Conservation (phyloP, 2,888 invertebrate genomes). For the Antheraea yamamai region DNA sequence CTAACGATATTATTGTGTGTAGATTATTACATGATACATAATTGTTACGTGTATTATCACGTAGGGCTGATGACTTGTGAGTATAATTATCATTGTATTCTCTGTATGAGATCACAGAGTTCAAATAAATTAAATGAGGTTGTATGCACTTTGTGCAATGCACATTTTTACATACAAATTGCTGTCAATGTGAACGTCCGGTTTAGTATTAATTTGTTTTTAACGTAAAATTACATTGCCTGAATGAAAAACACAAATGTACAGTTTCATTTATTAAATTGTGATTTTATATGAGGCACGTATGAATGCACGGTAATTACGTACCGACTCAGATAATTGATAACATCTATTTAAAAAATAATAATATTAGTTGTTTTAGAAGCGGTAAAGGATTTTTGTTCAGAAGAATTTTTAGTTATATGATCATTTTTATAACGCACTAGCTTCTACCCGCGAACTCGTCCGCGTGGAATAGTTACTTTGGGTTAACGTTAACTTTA, state of each 20-base stretch:
- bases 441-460: too few relatives aligned
- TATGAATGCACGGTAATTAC: neutral
- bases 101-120: neutral
- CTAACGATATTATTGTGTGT: neutral
- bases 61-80: neutral
- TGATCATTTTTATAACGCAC: too few relatives aligned
- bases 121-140: neutral
- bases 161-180: neutral
- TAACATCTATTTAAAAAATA: neutral
- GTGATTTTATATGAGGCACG: neutral
- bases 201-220: neutral
- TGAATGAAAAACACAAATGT: neutral
- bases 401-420: too few relatives aligned
- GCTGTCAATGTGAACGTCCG: constrained; percentile 12
- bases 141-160: neutral
- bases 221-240: neutral
- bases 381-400: too few relatives aligned
- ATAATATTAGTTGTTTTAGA: too few relatives aligned
- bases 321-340: neutral
- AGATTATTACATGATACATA: constrained; percentile 1
- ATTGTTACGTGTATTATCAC: neutral
- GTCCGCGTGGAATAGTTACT: too few relatives aligned
- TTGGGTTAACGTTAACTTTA: too few relatives aligned
- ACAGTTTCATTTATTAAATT: neutral
- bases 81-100: neutral